Base-by-base conservation (phyloP, 2,888 invertebrate genomes). In the Leucophenga montana region DNA sequence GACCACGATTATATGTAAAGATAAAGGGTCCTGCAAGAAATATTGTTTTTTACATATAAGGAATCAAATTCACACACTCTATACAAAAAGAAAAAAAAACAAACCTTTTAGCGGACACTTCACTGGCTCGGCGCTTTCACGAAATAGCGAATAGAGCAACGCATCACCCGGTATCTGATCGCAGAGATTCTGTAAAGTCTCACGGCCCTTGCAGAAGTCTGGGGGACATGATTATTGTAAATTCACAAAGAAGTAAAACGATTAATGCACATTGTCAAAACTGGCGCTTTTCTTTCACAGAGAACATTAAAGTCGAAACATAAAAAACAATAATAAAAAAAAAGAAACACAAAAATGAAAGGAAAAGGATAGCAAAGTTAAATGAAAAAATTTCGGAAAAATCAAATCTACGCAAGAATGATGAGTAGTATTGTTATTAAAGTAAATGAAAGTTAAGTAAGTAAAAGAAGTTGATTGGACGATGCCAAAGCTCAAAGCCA, bases 1-100 rank as follows among this genome's bases (percentile, higher is more conserved):
- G 94, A 3, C 96, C 97, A 71, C 96, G 92, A 89, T 95, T 96
- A 89, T 98, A 98, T 67, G 96, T 95, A 89, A 98, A 98, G 72
- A 95, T 94, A 90, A 95, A 97, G 16, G 97, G 95, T 69, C 96
- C 97, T 88, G 70, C 20, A 62, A 39, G 5, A 54, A 31, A 68
- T 16, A 3, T 27, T 27, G 4, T 3, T 27, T 27, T 27, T 27
- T 27, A 27, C 27, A 27, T 27, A 27, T 27, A 27, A n/a, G n/a
- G n/a, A n/a, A 5, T 11, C 39, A 39, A 39, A 8, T 8, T 5
- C 39, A 39, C 39, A 39, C 39, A 39, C 11, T 8, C 3, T 33
- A 8, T 8, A 33, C 8, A 5, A 33, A 33, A 33, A n/a, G 2
- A 5, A 14, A 53, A 4, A 16, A 5, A 18, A 64, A 80, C 82